These are phyloP conservation scores for Balaeniceps rex DNA, from an alignment of 2,113 vertebrate species.

Conservation along the genomic window DNA sequence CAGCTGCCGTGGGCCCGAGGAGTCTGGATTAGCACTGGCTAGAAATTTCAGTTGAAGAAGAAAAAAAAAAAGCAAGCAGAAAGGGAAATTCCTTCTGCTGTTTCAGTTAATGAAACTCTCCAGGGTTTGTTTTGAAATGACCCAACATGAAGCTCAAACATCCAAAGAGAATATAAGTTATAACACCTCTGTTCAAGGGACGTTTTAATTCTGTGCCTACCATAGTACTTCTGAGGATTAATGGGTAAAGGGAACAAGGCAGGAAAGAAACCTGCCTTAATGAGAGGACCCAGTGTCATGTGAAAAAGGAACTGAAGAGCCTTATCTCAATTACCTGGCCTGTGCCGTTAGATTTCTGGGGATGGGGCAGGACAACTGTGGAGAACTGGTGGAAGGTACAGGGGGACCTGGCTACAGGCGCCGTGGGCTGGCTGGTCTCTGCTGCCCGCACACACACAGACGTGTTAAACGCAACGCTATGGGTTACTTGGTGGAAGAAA, in stretches of 20 bases:
- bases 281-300: neutral
- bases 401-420: no score
- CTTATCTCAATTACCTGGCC: neutral
- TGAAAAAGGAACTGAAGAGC: neutral
- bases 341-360: neutral
- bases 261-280: neutral
- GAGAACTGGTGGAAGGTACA: neutral
- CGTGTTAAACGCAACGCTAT: no score
- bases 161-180: neutral
- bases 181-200: neutral
- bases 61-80: neutral
- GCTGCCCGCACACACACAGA: neutral
- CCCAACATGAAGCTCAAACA: neutral
- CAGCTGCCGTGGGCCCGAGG: fast-evolving
- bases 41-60: neutral
- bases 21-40: neutral
- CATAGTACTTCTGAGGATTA: neutral
- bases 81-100: neutral
- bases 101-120: neutral
- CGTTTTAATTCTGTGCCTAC: neutral
- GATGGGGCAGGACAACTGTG: neutral
- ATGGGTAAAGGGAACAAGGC: neutral
- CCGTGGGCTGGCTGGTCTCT: neutral
- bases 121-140: neutral
- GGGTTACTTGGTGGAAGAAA: neutral